phyloP scores from a whole-genome alignment of 2,888 invertebrate species.

The Apodemia hepburni region DNA sequence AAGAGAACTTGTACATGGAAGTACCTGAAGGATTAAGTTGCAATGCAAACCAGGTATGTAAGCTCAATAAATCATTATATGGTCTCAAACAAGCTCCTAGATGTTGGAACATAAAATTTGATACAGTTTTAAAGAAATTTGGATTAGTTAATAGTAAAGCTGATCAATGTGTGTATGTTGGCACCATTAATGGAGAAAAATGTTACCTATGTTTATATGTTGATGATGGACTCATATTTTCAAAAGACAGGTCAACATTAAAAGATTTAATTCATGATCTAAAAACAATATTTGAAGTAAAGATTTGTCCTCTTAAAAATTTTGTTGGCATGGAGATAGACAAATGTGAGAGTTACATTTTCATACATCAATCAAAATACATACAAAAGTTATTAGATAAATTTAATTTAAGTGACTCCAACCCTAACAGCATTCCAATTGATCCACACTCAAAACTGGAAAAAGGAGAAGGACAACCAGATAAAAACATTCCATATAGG shows the following conservation, averaged over 20 bases:
- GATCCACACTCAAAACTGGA: not conserved
- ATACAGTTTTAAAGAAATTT: conserved; percentile 19
- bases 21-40: conserved; percentile 7
- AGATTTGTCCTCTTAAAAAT: not conserved
- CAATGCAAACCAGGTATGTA: conserved; percentile 22
- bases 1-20: conserved; percentile 26
- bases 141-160: conserved; percentile 21
- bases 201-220: conserved; percentile 23
- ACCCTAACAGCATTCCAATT: not conserved
- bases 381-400: not conserved
- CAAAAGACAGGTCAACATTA: not conserved
- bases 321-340: not conserved
- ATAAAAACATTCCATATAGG: not conserved
- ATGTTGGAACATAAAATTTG: conserved; percentile 15
- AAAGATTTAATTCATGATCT: not conserved
- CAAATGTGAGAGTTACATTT: not conserved
- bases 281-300: not conserved
- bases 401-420: not conserved
- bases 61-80: conserved; percentile 18
- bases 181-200: conserved; percentile 15
- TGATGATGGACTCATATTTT: conserved; percentile 23
- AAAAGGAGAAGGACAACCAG: not conserved
- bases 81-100: conserved; percentile 15
- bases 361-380: not conserved
- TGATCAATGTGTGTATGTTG: conserved; percentile 23